Base-by-base conservation (phyloP, 2,113 vertebrate genomes). In the Lepisosteus oculatus region DNA sequence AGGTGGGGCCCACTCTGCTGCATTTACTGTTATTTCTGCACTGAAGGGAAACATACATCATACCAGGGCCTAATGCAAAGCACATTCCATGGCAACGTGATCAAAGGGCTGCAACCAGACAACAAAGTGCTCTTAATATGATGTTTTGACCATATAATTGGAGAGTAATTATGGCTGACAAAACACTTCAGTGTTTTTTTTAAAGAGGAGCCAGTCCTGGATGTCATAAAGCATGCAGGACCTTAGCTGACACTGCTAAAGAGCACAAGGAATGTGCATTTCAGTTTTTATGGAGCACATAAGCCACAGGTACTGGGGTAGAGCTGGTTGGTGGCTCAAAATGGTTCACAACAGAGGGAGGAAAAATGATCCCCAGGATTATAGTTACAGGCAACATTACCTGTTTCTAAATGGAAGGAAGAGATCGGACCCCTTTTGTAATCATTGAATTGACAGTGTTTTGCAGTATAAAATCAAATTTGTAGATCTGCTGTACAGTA, bases 11-110 rank as follows among this genome's bases (percentile, higher is more conserved):
- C 43, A 79, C 88, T 93, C 87, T 69, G 82, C 86, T 81, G 82
- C 93, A 84, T 87, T 91, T 81, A 78, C 87, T 96, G 95, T 96
- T 96, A 94, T 95, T 94, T 91, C 93, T 90, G 88, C 88, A 74
- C 54, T 95, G 93, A 96, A 93, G 94, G 92, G 88, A 90, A 93
- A 88, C 93, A 95, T 95, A 92, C 85, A 95, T 96, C 95, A 94
- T 79, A 55, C 15, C 1, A 84, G 85, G 86, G 88, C 76, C 68
- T 86, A 88, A 91, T 91, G 91, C 78, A 89, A 87, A 92, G 87
- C 87, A 84, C 78, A 82, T 86, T 89, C 84, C 81, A 41, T 74
- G 73, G 85, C 85, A 84, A 80, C 90, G 83, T 88, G 85, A 90
- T 90, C 89, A 81, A 83, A 91, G 92, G 81, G 71, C 86, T 73